Percentiles rank a stretch among this genome's conserved stretches.
Conservation (phyloP, 1,140 invertebrate species). For the Tribolium castaneum region DNA sequence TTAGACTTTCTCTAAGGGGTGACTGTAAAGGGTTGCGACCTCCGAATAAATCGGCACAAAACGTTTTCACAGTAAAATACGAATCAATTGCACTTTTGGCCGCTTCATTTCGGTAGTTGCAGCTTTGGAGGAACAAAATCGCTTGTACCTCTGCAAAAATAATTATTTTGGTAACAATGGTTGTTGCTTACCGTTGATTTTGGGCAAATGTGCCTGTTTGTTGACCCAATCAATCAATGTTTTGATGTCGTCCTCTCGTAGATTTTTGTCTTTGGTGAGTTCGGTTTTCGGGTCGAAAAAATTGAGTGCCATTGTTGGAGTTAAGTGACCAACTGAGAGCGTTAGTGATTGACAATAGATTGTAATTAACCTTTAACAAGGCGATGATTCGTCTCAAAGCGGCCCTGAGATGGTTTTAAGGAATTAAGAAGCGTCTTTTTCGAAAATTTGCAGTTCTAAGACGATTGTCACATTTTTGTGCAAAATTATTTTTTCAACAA, state of each 20-base stretch:
- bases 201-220: slow-evolving; percentile 72
- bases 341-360: neutral
- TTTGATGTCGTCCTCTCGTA: slow-evolving; percentile 68
- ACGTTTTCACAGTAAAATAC: slow-evolving; percentile 73
- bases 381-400: neutral
- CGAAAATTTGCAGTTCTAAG: too few species aligned
- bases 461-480: too few species aligned
- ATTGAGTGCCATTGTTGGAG: slow-evolving; percentile 6
- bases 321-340: neutral
- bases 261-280: slow-evolving; percentile 68
- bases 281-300: slow-evolving; percentile 65
- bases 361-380: neutral
- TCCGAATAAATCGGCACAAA: slow-evolving; percentile 71
- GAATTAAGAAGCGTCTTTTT: too few species aligned
- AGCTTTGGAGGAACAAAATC: slow-evolving; percentile 73
- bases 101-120: slow-evolving; percentile 71
- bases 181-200: slow-evolving; percentile 61
- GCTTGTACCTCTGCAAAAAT: slow-evolving; percentile 67
- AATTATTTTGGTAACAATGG: neutral
- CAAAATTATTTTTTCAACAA: too few species aligned
- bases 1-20: slow-evolving; percentile 65
- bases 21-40: slow-evolving; percentile 68
- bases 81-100: slow-evolving; percentile 74
- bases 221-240: slow-evolving; percentile 70
- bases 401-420: too few species aligned